Conservation (phyloP, 2,113 vertebrate species). For the Uria lomvia region DNA sequence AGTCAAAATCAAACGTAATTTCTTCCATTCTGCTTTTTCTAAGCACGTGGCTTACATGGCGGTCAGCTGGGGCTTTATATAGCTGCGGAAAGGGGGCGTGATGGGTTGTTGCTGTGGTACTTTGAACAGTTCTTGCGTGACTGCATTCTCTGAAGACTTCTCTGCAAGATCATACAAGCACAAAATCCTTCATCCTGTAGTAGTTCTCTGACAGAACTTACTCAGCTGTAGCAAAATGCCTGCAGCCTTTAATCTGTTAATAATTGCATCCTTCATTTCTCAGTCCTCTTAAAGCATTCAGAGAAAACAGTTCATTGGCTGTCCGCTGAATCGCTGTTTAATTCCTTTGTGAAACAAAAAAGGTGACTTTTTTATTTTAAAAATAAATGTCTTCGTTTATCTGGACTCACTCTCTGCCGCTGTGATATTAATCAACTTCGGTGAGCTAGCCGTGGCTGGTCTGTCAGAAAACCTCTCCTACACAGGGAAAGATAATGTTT, state of each 20-base stretch:
- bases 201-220: background rate
- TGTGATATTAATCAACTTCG: background rate
- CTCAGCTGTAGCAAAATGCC: background rate
- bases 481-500: background rate
- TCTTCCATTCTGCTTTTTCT: background rate
- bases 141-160: background rate
- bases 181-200: background rate
- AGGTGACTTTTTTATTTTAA: background rate
- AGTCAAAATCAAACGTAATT: background rate
- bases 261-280: background rate
- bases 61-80: background rate
- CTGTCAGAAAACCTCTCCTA: background rate
- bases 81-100: background rate
- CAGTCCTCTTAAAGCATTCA: background rate
- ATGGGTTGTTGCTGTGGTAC: background rate
- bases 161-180: background rate
- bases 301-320: background rate
- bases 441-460: background rate
- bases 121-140: background rate
- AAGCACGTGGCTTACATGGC: rapidly evolving
- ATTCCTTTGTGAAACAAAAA: background rate
- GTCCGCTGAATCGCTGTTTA: background rate
- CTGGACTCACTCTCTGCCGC: background rate
- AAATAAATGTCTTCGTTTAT: background rate
- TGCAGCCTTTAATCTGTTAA: background rate